Base-by-base conservation (phyloP, 2,888 invertebrate genomes). In the Ariolimax columbianus region DNA sequence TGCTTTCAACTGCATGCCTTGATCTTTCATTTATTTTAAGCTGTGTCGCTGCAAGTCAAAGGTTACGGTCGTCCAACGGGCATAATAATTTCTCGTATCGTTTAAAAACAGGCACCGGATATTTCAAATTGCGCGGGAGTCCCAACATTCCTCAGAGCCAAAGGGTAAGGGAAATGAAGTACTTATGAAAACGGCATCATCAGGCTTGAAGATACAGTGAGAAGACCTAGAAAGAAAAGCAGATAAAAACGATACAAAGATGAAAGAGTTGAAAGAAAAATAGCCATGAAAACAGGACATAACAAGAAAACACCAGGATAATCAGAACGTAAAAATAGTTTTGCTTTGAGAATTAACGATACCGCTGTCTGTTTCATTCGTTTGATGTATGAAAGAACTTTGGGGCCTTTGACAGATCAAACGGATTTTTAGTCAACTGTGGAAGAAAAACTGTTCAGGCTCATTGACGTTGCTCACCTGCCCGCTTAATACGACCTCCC, bases 231-330 rank as follows among this genome's bases (percentile, higher is more conserved):
- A 47, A 30, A 43, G 73, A 75, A 55, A 33, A 75, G 6, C 17
- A 17, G 51, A 75, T 75, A 33, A 30, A 73, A 51, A 75, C n/a
- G 75, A 75, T 33, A 33, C 75, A 51, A 75, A 75, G 75, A 51
- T 75, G 51, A 75, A 75, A 75, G 73, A 47, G 33, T 19, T 75
- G 47, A 33, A 19, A 7, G 51, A 33, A 51, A 75, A 36, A 75
- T 75, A 75, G 33, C 75, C 7, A 33, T 47, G 51, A 51, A 75
- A 75, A 51, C n/a, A 51, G 51, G 19, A 23, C 33, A 33, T 51
- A 26, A 75, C 47, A 19, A 43, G 11, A 26, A 3, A 14, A 33
- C 33, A 33, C 40, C 23, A 73, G 19, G 33, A 33, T 19, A 33
- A 43, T 33, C 17, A 33, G 17, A 1, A 55, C 51, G 75, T 47